Conservation (phyloP, 1,140 invertebrate species). For the Danaus plexippus region DNA sequence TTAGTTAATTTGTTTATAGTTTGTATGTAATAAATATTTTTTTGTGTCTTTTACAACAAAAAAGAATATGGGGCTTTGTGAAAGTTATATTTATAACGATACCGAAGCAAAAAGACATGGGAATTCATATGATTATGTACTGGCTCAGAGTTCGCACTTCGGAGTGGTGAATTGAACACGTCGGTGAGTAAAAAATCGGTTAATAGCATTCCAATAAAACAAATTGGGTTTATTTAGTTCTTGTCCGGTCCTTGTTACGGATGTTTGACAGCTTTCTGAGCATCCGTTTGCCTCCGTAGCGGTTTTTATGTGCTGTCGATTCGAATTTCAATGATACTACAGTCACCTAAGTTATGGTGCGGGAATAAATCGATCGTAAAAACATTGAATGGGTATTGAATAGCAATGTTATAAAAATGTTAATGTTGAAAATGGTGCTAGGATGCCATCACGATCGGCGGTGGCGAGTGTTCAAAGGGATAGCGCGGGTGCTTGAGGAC, state of each 20-base stretch:
- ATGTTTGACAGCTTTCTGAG: slow-evolving; percentile 33
- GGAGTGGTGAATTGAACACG: slow-evolving; percentile 38
- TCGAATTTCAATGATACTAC: slow-evolving; percentile 25
- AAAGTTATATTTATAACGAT: slow-evolving; percentile 17
- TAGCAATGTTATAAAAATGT: slow-evolving; percentile 30
- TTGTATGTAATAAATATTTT: no score
- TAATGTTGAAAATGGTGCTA: slow-evolving; percentile 34
- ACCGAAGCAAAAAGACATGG: slow-evolving; percentile 19
- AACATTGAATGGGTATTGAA: slow-evolving; percentile 27
- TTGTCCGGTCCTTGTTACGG: slow-evolving; percentile 33
- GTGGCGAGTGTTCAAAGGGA: slow-evolving; percentile 52
- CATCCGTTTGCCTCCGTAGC: slow-evolving; percentile 18
- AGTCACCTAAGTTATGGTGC: slow-evolving; percentile 15
- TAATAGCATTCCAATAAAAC: slow-evolving; percentile 45
- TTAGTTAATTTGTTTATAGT: no score
- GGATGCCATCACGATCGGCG: slow-evolving; percentile 49
- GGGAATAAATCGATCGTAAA: slow-evolving; percentile 32
- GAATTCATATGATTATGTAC: slow-evolving; percentile 24
- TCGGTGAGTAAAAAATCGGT: slow-evolving; percentile 43
- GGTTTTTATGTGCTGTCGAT: slow-evolving; percentile 22
- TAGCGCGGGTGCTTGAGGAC: slow-evolving; percentile 53
- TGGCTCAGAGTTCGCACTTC: slow-evolving; percentile 1
- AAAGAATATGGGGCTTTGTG: neutral
- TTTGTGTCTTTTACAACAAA: no score
- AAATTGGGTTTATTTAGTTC: slow-evolving; percentile 42